A percentile compares a stretch with the other conserved stretches of the same genome.
Evolutionary conservation across 2,797 vertebrate genomes (phyloP).

Genomic region (Chelmon rostratus): DNA sequence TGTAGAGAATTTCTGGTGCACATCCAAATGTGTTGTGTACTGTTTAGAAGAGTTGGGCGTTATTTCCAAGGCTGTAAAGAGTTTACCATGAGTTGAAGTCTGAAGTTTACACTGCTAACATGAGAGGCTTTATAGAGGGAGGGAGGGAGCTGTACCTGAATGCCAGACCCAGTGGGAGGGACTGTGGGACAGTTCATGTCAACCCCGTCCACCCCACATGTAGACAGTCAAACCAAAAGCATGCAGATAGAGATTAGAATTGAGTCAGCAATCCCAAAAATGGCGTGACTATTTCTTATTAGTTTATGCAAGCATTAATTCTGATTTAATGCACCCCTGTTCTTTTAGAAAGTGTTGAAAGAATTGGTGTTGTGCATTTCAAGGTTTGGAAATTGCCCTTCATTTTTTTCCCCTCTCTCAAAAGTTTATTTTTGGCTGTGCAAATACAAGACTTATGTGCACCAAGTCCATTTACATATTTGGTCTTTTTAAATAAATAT

Average conservation of each 20-base stretch:
- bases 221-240: slow-evolving; percentile 63
- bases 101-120: slow-evolving; percentile 74
- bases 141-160: slow-evolving; percentile 83
- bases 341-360: slow-evolving; percentile 2
- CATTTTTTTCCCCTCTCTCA: background rate
- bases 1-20: slow-evolving; percentile 38
- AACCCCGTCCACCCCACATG: slow-evolving; percentile 77
- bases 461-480: slow-evolving; percentile 2
- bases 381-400: slow-evolving; percentile 12
- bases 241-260: slow-evolving; percentile 41
- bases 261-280: slow-evolving; percentile 31
- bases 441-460: slow-evolving; percentile 17
- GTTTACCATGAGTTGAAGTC: slow-evolving; percentile 73
- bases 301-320: slow-evolving; percentile 28
- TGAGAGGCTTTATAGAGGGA: slow-evolving; percentile 80
- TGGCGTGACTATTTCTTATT: slow-evolving; percentile 18
- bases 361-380: slow-evolving; percentile 18
- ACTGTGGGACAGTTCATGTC: slow-evolving; percentile 83
- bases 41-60: slow-evolving; percentile 13
- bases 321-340: slow-evolving; percentile 3
- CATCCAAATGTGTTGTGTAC: slow-evolving; percentile 50
- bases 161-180: slow-evolving; percentile 86
- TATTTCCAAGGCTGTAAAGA: slow-evolving; percentile 50
- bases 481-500: slow-evolving; percentile 18
- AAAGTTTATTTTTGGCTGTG: slow-evolving; percentile 14